Base-by-base conservation (phyloP, 2,113 vertebrate genomes). In the Danio rerio region DNA sequence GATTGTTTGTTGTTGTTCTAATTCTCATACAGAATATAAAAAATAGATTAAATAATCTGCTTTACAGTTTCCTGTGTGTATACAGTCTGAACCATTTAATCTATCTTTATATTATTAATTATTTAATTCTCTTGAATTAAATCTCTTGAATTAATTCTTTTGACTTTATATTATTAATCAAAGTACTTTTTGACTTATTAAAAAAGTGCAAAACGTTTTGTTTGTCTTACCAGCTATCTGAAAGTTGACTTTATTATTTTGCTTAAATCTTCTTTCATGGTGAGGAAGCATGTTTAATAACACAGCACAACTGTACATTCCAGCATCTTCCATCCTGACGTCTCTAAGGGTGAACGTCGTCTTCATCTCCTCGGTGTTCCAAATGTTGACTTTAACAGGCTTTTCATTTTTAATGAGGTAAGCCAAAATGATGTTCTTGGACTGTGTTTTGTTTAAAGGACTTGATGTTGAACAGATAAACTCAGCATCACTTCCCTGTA, bases 161-260 rank as follows among this genome's bases (percentile, higher is more conserved):
- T 31, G 31, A 31, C 31, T 31, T 31, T 31, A 31, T 31, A 31
- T 31, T 31, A 31, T 31, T 31, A 31, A 31, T 3, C 31, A 31
- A 31, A 31, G 1, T 31, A 31, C 31, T 31, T 31, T 31, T 31
- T 1, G 31, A 31, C 1, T 31, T 31, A 31, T 31, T 31, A 31
- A 31, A 59, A 59, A 5, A 1, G 56, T n/a, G n/a, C n/a, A n/a
- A n/a, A n/a, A n/a, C n/a, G n/a, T 6, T 2, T 15, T 45, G 8
- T 74, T 12, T 49, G 18, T 47, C 53, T 82, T 85, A 74, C 55
- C 62, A 15, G n/a, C 81, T 43, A 92, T 81, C 9, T 85, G 0
- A n/a, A 92, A 75, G 13, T 77, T 43, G 0, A 88, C 83, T 2
- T 2, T 0, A 15, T 89, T 89, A 42, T 84, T 81, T 56, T 84